These are phyloP conservation scores for Thripadectes ignobilis DNA, from an alignment of 2,797 vertebrate species.

Conservation along the genomic window DNA sequence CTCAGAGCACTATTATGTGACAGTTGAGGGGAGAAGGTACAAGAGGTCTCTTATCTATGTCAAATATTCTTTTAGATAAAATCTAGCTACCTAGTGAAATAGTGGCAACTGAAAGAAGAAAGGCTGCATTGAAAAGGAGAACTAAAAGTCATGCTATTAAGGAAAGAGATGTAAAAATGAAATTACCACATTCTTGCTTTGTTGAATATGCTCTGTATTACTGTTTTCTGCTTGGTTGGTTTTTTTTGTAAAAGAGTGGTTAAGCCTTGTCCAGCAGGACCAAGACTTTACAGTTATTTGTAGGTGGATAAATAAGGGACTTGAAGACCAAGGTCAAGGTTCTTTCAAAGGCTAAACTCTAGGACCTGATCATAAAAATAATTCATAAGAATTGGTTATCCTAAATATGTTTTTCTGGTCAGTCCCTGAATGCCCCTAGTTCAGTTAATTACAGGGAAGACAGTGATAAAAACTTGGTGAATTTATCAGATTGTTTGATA, in stretches of 20 bases:
- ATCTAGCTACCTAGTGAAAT: background rate
- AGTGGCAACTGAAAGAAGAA: background rate
- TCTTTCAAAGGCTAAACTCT: background rate
- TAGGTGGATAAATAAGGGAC: background rate
- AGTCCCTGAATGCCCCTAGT: background rate
- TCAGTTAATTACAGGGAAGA: background rate
- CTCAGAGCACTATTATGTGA: background rate
- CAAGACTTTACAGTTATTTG: background rate
- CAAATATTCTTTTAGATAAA: background rate
- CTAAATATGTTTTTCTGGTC: background rate
- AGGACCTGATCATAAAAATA: background rate
- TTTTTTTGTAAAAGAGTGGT: background rate
- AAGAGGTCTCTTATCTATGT: background rate
- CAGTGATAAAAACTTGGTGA: background rate
- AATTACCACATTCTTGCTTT: background rate
- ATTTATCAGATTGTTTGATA: background rate
- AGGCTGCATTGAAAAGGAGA: background rate
- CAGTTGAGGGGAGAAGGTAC: background rate
- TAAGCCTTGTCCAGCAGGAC: background rate
- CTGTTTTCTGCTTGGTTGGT: background rate
- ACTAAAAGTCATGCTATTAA: background rate
- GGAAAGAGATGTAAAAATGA: background rate
- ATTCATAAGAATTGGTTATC: background rate
- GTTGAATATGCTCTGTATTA: background rate
- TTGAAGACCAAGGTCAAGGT: background rate